phyloP scores from a whole-genome alignment of 2,113 vertebrate species.

The Barnardius zonarius region DNA sequence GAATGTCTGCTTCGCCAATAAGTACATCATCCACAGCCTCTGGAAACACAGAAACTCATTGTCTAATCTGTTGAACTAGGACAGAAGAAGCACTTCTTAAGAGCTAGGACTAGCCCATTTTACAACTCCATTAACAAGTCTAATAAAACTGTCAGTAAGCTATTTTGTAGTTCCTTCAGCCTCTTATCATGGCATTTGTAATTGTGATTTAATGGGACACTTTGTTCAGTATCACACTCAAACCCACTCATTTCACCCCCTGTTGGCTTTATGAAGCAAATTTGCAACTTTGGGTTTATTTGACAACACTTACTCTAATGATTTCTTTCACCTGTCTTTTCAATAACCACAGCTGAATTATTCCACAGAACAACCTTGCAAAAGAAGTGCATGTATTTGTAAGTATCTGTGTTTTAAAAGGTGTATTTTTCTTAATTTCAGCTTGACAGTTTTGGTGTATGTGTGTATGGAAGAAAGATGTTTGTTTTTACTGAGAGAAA shows the following conservation, averaged over 20 bases:
- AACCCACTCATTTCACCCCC: not conserved
- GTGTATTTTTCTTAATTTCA: not conserved
- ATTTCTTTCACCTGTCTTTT: not conserved
- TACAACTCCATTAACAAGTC: constrained; percentile 9
- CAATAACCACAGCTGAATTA: not conserved
- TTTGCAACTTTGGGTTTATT: not conserved
- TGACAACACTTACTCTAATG: not conserved
- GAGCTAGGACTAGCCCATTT: not conserved
- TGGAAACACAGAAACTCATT: not conserved
- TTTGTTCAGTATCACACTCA: not conserved
- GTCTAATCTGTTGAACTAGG: not conserved
- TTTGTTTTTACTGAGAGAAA: not conserved
- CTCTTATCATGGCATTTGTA: not conserved
- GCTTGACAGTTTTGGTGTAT: not conserved
- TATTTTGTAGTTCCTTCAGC: not conserved
- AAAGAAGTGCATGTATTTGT: not conserved
- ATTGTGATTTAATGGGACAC: constrained; percentile 24
- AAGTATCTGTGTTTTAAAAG: not conserved
- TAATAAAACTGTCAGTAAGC: constrained; percentile 17
- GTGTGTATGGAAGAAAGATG: not conserved
- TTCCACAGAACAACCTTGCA: not conserved
- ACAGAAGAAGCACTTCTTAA: not conserved
- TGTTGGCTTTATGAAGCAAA: not conserved
- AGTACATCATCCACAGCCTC: constrained; percentile 6
- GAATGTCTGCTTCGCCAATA: not conserved